Percentiles rank a stretch among this genome's conserved stretches.
These are phyloP conservation scores for Apis dorsata DNA, from an alignment of 1,140 invertebrate species.

Conservation along the genomic window DNA sequence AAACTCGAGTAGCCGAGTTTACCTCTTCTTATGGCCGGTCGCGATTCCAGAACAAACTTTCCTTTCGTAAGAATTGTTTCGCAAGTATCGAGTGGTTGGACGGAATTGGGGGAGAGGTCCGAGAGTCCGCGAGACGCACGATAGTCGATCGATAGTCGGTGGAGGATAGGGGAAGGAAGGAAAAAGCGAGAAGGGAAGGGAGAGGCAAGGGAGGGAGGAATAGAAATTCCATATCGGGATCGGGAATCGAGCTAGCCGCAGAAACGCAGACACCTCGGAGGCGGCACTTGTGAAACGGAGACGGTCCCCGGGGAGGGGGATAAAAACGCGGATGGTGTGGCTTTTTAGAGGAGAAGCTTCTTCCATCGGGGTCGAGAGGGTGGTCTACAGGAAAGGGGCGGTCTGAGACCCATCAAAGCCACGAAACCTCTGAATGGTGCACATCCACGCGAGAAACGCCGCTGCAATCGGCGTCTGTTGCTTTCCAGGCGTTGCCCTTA, in stretches of 20 bases:
- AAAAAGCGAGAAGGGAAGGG: too few relatives aligned
- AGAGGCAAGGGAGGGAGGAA: neutral
- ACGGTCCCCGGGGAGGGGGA: constrained; percentile 29
- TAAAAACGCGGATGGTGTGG: constrained; percentile 60
- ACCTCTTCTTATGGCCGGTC: neutral
- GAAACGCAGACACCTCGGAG: constrained; percentile 14
- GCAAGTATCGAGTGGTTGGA: neutral
- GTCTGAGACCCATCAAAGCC: constrained; percentile 75
- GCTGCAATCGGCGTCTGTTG: constrained; percentile 66
- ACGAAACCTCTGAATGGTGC: constrained; percentile 71
- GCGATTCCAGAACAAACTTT: constrained; percentile 17
- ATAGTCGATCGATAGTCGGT: constrained; percentile 31
- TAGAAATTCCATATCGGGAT: constrained; percentile 3
- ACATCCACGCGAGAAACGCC: constrained; percentile 60
- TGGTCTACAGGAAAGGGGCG: constrained; percentile 74
- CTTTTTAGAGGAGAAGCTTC: constrained; percentile 57
- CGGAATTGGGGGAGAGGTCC: neutral
- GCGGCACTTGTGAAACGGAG: constrained; percentile 22
- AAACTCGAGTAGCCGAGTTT: neutral
- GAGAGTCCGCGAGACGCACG: neutral
- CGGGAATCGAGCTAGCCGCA: constrained; percentile 5
- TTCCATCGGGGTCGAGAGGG: constrained; percentile 50
- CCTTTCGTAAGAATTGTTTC: constrained; percentile 34
- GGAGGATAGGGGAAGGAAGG: neutral
- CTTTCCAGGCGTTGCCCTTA: constrained; percentile 65